Evolutionary conservation across 2,113 vertebrate genomes (phyloP).

Genomic region (Tapirus terrestris): DNA sequence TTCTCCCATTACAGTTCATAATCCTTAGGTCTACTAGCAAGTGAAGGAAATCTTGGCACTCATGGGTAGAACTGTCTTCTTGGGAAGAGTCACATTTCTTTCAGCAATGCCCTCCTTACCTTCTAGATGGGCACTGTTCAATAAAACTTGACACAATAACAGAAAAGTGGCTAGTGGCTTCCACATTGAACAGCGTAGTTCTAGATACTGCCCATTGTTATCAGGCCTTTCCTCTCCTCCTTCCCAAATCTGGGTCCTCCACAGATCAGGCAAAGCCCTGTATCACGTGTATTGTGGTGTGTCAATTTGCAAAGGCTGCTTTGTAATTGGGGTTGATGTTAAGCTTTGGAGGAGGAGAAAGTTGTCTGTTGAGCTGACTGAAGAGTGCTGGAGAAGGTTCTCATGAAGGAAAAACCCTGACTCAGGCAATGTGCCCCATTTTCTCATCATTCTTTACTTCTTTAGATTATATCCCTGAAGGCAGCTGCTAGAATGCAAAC

Average conservation of each 20-base stretch:
- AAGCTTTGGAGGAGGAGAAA: neutral
- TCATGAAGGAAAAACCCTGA: neutral
- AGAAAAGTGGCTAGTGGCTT: neutral
- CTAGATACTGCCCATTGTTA: neutral
- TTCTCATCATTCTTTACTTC: neutral
- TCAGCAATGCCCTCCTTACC: neutral
- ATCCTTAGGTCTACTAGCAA: neutral
- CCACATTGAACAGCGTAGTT: neutral
- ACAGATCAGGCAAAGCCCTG: neutral
- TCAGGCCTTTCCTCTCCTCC: neutral
- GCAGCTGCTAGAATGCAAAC: conserved; percentile 14
- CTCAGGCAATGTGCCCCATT: neutral
- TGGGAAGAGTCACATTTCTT: neutral
- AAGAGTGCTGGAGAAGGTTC: neutral
- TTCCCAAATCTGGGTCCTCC: neutral
- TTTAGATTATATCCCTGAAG: conserved; percentile 23
- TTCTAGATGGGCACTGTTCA: neutral
- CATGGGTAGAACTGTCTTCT: neutral
- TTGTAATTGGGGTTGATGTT: neutral
- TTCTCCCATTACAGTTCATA: neutral
- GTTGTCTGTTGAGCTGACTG: neutral
- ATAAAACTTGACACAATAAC: neutral
- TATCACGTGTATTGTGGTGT: no score
- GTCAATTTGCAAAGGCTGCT: neutral
- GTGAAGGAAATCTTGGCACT: neutral